A percentile compares a stretch with the other conserved stretches of the same genome.
Conservation (phyloP, 2,888 invertebrate species). For the Merodon equestris region DNA sequence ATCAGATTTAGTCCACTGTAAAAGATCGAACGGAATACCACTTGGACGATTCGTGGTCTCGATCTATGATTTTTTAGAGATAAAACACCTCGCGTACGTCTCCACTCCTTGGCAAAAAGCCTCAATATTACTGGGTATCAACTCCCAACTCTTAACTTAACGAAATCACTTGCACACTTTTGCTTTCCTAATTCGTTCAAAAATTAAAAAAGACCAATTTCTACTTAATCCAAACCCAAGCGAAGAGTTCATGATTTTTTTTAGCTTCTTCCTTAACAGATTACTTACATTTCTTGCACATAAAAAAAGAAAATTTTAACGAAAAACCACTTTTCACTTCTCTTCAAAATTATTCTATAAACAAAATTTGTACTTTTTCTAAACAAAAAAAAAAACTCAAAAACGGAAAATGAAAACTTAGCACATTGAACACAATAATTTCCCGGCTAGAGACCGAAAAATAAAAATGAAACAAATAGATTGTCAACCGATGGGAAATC, state of each 20-base stretch:
- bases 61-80: too few relatives aligned
- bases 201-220: conserved; percentile 31
- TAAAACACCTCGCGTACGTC: too few relatives aligned
- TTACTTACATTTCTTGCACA: conserved; percentile 59
- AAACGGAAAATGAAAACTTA: conserved; percentile 17
- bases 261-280: conserved; percentile 15
- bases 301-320: conserved; percentile 26
- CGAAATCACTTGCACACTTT: too few relatives aligned
- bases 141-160: too few relatives aligned
- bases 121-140: too few relatives aligned
- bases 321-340: conserved; percentile 8
- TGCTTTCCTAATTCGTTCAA: neutral
- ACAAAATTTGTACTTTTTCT: conserved; percentile 38
- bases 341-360: conserved; percentile 24
- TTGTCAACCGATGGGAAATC: conserved; percentile 25
- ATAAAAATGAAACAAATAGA: conserved; percentile 15
- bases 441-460: neutral
- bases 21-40: too few relatives aligned
- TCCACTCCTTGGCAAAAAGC: too few relatives aligned
- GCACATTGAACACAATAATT: conserved; percentile 17
- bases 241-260: neutral
- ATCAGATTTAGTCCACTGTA: too few relatives aligned
- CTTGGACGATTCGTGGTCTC: too few relatives aligned
- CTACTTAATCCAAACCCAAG: neutral
- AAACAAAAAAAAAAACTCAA: neutral